These are phyloP conservation scores for Phylloscopus trochiloides DNA, from an alignment of 2,113 vertebrate genomes.

Conservation along the genomic window DNA sequence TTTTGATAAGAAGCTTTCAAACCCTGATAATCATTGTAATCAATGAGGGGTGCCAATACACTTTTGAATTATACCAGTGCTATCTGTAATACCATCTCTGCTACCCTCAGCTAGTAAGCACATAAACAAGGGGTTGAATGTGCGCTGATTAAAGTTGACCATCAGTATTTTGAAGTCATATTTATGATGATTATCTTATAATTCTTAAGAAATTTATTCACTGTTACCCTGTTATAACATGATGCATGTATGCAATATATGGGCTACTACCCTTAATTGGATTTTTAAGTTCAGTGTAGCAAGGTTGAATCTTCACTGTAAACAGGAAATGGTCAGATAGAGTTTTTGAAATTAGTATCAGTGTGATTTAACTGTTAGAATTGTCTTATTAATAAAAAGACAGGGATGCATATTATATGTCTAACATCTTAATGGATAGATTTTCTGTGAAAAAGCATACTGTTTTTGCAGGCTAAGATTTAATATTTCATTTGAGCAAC, in stretches of 20 bases:
- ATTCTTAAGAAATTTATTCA: constrained; percentile 10
- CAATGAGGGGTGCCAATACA: not conserved
- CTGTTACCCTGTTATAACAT: not conserved
- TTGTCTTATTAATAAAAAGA: constrained; percentile 8
- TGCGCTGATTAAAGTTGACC: not conserved
- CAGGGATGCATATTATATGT: not conserved
- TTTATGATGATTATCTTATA: constrained; percentile 17
- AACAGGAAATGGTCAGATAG: not conserved
- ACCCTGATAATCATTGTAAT: not conserved
- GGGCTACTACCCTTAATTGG: not conserved
- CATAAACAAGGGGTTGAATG: not conserved
- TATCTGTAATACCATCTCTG: not conserved
- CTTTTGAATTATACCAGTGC: not conserved
- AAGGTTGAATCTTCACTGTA: constrained; percentile 20
- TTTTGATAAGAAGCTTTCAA: not conserved
- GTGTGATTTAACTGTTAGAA: not conserved
- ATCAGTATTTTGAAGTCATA: not conserved
- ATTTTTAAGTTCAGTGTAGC: not conserved
- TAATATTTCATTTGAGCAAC: not conserved
- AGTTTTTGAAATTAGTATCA: not conserved
- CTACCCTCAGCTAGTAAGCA: not conserved
- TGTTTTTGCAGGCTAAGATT: not conserved
- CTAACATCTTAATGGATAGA: constrained; percentile 7
- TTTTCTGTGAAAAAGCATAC: not conserved
- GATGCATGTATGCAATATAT: not conserved